Base-by-base conservation (phyloP, 2,888 invertebrate genomes). In the Patella depressa region DNA sequence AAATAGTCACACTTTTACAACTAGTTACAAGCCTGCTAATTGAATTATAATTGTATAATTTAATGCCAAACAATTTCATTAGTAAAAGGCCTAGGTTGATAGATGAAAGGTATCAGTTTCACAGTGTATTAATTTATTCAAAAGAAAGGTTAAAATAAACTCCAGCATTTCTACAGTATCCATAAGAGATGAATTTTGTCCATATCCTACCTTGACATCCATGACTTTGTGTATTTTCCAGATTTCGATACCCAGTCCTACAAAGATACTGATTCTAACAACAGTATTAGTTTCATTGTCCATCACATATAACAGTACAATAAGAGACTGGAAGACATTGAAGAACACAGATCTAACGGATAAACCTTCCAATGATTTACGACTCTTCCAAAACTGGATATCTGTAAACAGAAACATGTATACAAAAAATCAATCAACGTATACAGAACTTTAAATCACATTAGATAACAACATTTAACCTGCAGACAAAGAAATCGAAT, bases 301-400 rank as follows among this genome's bases (percentile, higher is more conserved):
- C 80, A 99, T 92, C 1, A 99, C 98, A 92, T 99, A 99, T 0
- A 99, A 93, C 11, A 98, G 93, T 0, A 99, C 98, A 75, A 99
- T 95, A 15, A 98, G 92, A 0, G 98, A 97, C 91, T 99, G 98
- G 92, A 99, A 98, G 7, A 99, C 98, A 88, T 97, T 97, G 93
- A 99, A 99, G 92, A 99, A 98, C 53, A 99, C 98, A 2, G 92
- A 98, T 83, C 99, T 94, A 4, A 99, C 99, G 0, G 99, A 99
- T 65, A 99, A 93, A 14, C 99, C 99, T 93, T 99, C 99, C 72
- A 99, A 93, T 0, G 98, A 97, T 91, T 98, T 97, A 19, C 98
- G 94, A 89, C 98, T 98, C 88, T 98, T 97, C 99, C 99, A 99
- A 91, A 99, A 99, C 92, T 99, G 99, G 88, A 99, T 99, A 92